phyloP scores from a whole-genome alignment of 2,888 invertebrate species.

The Drosophila anomalata region DNA sequence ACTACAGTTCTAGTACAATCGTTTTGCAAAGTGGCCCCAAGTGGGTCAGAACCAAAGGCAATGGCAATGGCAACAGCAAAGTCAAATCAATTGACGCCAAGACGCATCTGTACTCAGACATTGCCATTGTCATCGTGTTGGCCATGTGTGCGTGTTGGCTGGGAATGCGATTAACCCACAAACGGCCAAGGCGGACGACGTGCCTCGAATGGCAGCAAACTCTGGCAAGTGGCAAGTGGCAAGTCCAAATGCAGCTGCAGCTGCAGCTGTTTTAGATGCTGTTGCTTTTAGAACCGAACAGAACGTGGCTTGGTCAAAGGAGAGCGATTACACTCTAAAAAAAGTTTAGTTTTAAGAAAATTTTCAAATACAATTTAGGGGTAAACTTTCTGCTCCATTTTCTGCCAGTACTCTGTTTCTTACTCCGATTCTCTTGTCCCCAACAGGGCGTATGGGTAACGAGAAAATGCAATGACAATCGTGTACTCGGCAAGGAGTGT shows the following conservation, averaged over 20 bases:
- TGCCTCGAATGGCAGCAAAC: conserved; percentile 8
- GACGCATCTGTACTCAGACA: conserved; percentile 27
- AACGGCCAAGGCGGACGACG: conserved; percentile 26
- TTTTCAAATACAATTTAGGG: no score
- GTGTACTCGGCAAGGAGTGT: conserved; percentile 22
- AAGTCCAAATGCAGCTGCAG: conserved; percentile 12
- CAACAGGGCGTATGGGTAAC: conserved; percentile 32
- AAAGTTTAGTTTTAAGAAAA: background rate
- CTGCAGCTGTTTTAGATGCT: conserved; percentile 11
- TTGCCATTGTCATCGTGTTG: conserved; percentile 24
- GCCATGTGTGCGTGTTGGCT: conserved; percentile 15
- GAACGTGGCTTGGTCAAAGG: conserved; percentile 15
- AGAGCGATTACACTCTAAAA: conserved; percentile 1
- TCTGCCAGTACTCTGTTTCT: no score
- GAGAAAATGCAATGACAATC: conserved; percentile 27
- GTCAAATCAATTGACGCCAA: conserved; percentile 60
- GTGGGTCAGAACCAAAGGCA: conserved; percentile 50
- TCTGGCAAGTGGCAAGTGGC: conserved; percentile 38
- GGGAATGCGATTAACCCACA: conserved; percentile 53
- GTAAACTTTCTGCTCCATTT: no score
- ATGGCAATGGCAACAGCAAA: conserved; percentile 35
- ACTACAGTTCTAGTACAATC: conserved; percentile 14
- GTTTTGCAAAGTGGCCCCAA: conserved; percentile 37
- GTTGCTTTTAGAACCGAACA: background rate
- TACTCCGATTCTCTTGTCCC: no score